Evolutionary conservation across 2,888 invertebrate species (phyloP).

Genomic region (Agriopis aurantiaria): DNA sequence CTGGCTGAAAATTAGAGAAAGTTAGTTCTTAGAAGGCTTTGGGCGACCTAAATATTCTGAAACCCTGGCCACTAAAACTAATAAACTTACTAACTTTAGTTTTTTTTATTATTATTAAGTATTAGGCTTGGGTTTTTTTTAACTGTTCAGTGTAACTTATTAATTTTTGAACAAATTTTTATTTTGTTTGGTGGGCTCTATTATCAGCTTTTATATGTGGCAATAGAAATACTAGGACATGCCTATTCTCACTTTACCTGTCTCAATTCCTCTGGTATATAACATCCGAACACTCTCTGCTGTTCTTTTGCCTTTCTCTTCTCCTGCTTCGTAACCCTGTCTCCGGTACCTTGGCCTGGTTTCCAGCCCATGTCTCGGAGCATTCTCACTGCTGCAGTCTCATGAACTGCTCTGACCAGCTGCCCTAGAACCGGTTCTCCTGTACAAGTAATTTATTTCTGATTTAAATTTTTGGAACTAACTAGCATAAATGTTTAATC

Average conservation of each 20-base stretch:
- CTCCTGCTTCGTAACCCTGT: constrained; percentile 71
- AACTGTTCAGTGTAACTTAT: no score
- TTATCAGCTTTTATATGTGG: no score
- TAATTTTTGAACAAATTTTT: no score
- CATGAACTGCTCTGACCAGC: constrained; percentile 90
- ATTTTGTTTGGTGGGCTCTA: no score
- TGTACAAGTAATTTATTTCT: constrained; percentile 51
- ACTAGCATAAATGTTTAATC: no score
- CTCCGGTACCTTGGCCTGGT: constrained; percentile 94
- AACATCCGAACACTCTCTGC: constrained; percentile 78
- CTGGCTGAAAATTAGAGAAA: constrained; percentile 53
- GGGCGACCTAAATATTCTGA: no score
- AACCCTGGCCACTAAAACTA: no score
- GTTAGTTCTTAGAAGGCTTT: background rate
- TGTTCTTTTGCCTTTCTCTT: constrained; percentile 69
- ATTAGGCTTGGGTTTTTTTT: no score
- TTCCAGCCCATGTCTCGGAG: constrained; percentile 97
- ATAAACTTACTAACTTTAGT: no score
- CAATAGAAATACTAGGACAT: no score
- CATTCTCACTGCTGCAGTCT: constrained; percentile 95
- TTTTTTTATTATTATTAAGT: no score
- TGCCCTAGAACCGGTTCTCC: constrained; percentile 91
- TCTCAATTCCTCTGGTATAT: constrained; percentile 75
- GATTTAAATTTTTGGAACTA: no score
- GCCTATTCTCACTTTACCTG: constrained; percentile 51